phyloP scores from a whole-genome alignment of 2,888 invertebrate species.

The Drosophila tripunctata region DNA sequence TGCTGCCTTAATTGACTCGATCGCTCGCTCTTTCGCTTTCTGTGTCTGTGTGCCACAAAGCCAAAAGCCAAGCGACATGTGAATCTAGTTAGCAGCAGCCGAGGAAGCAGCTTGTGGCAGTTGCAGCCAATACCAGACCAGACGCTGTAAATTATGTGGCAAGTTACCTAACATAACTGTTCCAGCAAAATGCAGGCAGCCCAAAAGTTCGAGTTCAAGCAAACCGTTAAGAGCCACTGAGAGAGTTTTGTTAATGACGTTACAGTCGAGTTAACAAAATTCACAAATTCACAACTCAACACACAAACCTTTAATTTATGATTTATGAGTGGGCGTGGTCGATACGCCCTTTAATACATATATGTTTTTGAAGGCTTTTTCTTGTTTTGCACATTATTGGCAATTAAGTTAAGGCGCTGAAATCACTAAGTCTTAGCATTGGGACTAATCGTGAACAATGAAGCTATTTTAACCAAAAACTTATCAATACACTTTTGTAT shows the following conservation, averaged over 20 bases:
- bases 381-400: not conserved
- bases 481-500: not conserved
- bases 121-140: constrained; percentile 30
- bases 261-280: constrained; percentile 10
- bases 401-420: not conserved
- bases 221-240: constrained; percentile 43
- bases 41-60: constrained; percentile 70
- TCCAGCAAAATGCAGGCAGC: constrained; percentile 6
- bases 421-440: too few species aligned
- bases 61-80: constrained; percentile 16
- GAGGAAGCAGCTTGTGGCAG: constrained; percentile 65
- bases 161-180: constrained; percentile 73
- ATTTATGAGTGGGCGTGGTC: constrained; percentile 26
- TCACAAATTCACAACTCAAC: constrained; percentile 37
- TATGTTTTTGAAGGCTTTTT: constrained; percentile 2
- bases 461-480: not conserved
- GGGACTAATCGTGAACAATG: not conserved
- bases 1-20: constrained; percentile 71
- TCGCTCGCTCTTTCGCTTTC: constrained; percentile 15
- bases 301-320: constrained; percentile 1
- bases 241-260: constrained; percentile 9
- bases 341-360: not conserved
- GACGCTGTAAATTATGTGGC: constrained; percentile 35
- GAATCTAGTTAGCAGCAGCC: constrained; percentile 21
- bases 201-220: constrained; percentile 83